Evolutionary conservation across 2,113 vertebrate genomes (phyloP), one percentile per base, ranked within the genome.

Genomic region (Zingel zingel): DNA sequence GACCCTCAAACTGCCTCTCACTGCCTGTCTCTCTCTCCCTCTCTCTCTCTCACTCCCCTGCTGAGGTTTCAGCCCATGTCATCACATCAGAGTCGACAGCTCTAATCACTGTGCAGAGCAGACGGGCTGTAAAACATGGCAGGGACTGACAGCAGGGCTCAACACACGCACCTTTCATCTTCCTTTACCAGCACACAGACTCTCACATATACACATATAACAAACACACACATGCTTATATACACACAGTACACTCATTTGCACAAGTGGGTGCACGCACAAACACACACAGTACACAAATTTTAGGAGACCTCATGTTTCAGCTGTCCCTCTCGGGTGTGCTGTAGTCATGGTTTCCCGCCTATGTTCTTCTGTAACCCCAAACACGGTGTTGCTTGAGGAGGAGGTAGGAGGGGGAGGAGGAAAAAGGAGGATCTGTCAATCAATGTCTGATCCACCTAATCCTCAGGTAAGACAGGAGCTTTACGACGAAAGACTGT

Each of bases 81-180:
- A 93, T 94, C 94, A 94, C 93, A 92, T 92, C 90, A 93, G 83
- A 93, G 91, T 91, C 84, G 92, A 93, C 93, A 93, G 91, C 92
- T 92, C 92, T 93, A 94, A 94, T 93, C 92, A 95, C 91, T 83
- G 87, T 90, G 93, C 86, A 85, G 89, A 92, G 90, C 91, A 78
- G 89, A 92, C 86, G 82, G 92, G 87, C 91, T 94, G 93, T 95
- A 94, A 94, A 95, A 94, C 93, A 93, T 93, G 92, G 93, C 92
- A 91, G 88, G 86, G 88, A 91, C 90, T 94, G 93, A 94, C 94
- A 94, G 94, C 84, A 57, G 71, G 88, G 94, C 87, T 94, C 92
- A 93, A 89, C 89, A 87, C 92, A 69, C 85, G 65, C 84, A 94
- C 90, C 91, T 93, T 93, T 94, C 91, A 91, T 92, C 91, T 91